Evolutionary conservation across 2,888 invertebrate species (phyloP).

Genomic region (Hartigia nigra): DNA sequence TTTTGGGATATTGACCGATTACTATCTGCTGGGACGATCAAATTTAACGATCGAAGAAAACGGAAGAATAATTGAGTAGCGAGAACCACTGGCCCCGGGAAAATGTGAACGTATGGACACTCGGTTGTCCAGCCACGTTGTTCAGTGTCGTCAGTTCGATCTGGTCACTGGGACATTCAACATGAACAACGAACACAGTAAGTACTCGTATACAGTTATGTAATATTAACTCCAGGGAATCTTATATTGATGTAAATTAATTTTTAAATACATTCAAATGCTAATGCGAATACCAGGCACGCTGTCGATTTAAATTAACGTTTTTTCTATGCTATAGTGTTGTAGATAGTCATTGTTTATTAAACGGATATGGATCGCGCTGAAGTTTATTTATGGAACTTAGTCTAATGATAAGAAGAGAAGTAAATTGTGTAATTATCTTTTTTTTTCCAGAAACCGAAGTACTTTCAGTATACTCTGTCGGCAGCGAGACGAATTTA

Average conservation of each 20-base stretch:
- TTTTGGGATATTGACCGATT: not conserved
- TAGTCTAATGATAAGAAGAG: not conserved
- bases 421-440: not conserved
- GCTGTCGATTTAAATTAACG: not conserved
- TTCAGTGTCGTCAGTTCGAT: slow-evolving; percentile 63
- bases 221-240: not conserved
- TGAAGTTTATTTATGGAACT: no score
- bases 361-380: no score
- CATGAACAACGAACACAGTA: slow-evolving; percentile 59
- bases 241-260: not conserved
- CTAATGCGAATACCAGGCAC: not conserved
- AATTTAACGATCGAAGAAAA: not conserved
- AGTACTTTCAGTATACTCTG: slow-evolving; percentile 51
- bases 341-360: no score
- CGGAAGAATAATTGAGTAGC: not conserved
- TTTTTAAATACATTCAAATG: not conserved
- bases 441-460: slow-evolving; percentile 22
- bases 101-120: slow-evolving; percentile 52
- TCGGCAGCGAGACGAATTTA: slow-evolving; percentile 52
- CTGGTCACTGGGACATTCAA: slow-evolving; percentile 63
- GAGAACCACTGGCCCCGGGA: slow-evolving; percentile 31
- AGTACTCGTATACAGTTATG: slow-evolving; percentile 38
- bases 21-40: not conserved
- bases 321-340: not conserved
- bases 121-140: slow-evolving; percentile 56